Base-by-base conservation (phyloP, 2,797 vertebrate species). In the Moxostoma hubbsi region DNA sequence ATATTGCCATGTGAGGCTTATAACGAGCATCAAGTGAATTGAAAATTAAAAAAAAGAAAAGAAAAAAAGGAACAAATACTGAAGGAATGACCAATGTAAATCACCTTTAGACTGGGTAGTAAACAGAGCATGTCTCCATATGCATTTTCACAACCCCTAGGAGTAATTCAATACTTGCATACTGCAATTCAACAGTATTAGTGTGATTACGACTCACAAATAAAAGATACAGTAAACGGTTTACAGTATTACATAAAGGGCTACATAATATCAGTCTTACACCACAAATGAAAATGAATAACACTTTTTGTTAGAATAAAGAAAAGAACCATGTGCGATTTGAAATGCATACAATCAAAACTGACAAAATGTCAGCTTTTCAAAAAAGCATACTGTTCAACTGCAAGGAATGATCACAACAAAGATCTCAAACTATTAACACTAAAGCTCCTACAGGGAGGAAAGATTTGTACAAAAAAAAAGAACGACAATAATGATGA, bases 301-400 rank as follows among this genome's bases (percentile, higher is more conserved):
- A 87, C 83, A 89, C 86, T 85, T 88, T 85, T 57, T 73, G 77
- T 49, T 71, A 76, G 43, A 51, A 81, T 57, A 57, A 53, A 62
- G 50, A 45, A 57, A 53, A 62, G 50, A 45, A 77, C 70, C 79
- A 77, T 69, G 59, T 75, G 67, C 57, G 77, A 79, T 65, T 79
- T 92, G 90, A 93, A 92, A 93, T 92, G 90, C 89, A 75, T 92
- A 93, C 91, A 93, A 91, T 93, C 91, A 89, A 87, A 70, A 82
- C 43, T 83, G 85, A 86, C 87, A 82, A 81, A 36, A 76, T 75
- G 83, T 81, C 85, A 88, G 73, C 69, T 45, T 84, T 69, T 49
- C 87, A 85, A 73, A 84, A 84, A 87, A 88, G 87, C 36, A 88
- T 87, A 85, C 75, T 88, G 81, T 69, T 69, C 49, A 83, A 89